Percentiles rank a stretch among this genome's conserved stretches.
Evolutionary conservation across 2,888 invertebrate species (phyloP).

Genomic region (Autographa gamma): DNA sequence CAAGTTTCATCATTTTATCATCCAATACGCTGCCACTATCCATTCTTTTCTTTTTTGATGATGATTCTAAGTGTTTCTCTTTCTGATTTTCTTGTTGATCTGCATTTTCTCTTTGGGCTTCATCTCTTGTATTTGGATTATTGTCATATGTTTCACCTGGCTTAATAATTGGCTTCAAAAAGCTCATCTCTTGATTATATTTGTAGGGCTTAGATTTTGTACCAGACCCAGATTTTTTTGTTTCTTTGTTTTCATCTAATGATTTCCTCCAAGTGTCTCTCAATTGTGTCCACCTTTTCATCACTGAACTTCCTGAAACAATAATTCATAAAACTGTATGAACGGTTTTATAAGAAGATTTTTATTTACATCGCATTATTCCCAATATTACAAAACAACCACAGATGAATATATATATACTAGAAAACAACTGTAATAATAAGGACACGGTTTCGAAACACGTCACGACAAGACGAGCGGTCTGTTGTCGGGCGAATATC

Average conservation of each 20-base stretch:
- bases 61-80: constrained; percentile 25
- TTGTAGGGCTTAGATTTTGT: no score
- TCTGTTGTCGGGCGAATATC: constrained; percentile 10
- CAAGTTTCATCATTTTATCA: neutral
- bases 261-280: no score
- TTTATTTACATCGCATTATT: constrained; percentile 14
- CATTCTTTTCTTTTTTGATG: constrained; percentile 26
- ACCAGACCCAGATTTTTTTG: no score
- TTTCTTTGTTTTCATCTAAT: no score
- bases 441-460: constrained; percentile 10
- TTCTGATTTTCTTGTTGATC: no score
- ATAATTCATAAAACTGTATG: constrained; percentile 21
- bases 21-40: constrained; percentile 24
- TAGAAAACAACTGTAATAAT: constrained; percentile 15
- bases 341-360: constrained; percentile 16
- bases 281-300: constrained; percentile 21
- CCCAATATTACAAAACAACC: constrained; percentile 14
- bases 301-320: constrained; percentile 20
- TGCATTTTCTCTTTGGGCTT: no score
- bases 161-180: no score
- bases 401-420: constrained; percentile 13
- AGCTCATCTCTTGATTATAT: no score
- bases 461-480: constrained; percentile 10
- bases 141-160: no score
- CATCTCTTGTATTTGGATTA: no score